Base-by-base conservation (phyloP, 2,113 vertebrate species). In the Gavia stellata region DNA sequence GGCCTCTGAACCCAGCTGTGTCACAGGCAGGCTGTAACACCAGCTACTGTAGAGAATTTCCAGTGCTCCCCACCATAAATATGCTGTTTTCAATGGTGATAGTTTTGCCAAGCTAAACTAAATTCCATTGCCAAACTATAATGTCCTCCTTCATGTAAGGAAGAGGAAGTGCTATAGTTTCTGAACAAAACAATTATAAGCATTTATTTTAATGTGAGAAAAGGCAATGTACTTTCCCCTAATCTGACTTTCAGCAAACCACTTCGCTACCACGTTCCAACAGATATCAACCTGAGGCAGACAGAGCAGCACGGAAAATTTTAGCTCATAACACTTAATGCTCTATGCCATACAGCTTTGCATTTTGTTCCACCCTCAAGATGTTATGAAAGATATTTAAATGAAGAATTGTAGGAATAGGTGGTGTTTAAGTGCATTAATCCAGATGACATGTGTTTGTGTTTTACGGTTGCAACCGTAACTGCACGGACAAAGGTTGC, bases 381-480 rank as follows among this genome's bases (percentile, higher is more conserved):
- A 55, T 26, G 40, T 33, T 65, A 29, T 8, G 7, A 17, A 67
- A 88, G 86, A 73, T 53, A 83, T 11, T 80, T 68, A 26, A 47
- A 59, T 7, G 24, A 67, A 77, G 44, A 87, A 47, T 10, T 74
- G 55, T 19, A 83, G 82, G 44, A 87, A 59, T 9, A 78, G 61
- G 66, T 26, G 38, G 66, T 0, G 0, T n/a, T 74, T 53, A 20
- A 52, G 14, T 23, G 53, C 53, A 31, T 45, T 71, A 50, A 45
- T 34, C 8, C 73, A 71, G 18, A 23, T 0, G 0, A 10, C 21
- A 21, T 2, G 9, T 13, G 16, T 20, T 42, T n/a, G 26, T 33
- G 24, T 3, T 38, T 24, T 49, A 40, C 50, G 42, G 34, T 2
- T 28, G 24, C 34, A 49, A 14, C 42, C 7, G 3, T 33, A 81